Evolutionary conservation across 2,888 invertebrate species (phyloP), one percentile per base, ranked within the genome.

Genomic region (Julus scanicus): DNA sequence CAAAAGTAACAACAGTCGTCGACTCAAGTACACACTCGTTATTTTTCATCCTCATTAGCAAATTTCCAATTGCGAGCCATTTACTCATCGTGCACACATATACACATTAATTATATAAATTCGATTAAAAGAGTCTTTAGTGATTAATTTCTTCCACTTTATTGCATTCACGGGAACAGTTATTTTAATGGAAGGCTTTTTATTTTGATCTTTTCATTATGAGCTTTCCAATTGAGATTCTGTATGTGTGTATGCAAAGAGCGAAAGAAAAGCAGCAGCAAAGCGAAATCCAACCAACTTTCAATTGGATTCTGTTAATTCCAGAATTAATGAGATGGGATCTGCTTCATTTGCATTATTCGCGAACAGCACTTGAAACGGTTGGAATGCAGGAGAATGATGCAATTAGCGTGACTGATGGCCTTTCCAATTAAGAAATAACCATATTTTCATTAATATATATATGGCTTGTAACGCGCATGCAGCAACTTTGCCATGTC

Each of bases 241-340:
- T 15, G 15, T 2, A 53, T 53, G 9, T 48, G 48, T 48, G 48
- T 48, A n/a, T n/a, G n/a, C n/a, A n/a, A n/a, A n/a, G 48, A 48
- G 53, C 8, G 53, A 53, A 53, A 53, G 53, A 53, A 53, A 53
- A 53, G 53, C 53, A 9, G 9, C 48, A n/a, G n/a, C n/a, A 11
- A 5, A 8, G 48, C 48, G 48, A 53, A 53, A 53, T 53, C 15
- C 53, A 53, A 2, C 53, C 53, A 53, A 53, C 53, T 53, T 53
- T 53, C 53, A 15, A 53, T 53, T 53, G 53, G 53, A 53, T 53
- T 53, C 53, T 53, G 53, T 53, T 53, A 53, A 53, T 53, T 53
- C 53, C 53, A 53, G 53, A 53, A 53, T 53, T 53, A 53, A 53
- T 53, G 53, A 53, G 53, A 53, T 53, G 53, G 53, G 53, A 53